Evolutionary conservation across 1,140 invertebrate genomes (phyloP).

Genomic region (Euura lappo): DNA sequence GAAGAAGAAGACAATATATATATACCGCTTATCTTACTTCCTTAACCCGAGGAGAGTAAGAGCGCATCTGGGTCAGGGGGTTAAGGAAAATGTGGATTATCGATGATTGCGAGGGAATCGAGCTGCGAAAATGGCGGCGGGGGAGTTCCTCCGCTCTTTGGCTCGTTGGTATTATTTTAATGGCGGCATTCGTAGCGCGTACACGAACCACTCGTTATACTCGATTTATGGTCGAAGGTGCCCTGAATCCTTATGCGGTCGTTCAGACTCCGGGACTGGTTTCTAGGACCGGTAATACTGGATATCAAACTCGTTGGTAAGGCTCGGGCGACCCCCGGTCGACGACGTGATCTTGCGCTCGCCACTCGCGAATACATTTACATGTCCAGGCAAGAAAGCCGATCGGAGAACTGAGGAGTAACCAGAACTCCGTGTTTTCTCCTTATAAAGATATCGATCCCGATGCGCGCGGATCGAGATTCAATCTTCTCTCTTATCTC

Average conservation of each 20-base stretch:
- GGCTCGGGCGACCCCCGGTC: neutral
- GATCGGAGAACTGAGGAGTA: too few relatives aligned
- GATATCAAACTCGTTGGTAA: neutral
- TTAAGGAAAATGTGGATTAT: slow-evolving; percentile 20
- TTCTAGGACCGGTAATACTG: slow-evolving; percentile 1
- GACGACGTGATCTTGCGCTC: neutral
- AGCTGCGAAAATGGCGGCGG: slow-evolving; percentile 29
- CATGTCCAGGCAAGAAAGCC: neutral
- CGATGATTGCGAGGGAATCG: neutral
- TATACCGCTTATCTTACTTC: neutral
- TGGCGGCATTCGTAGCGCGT: slow-evolving; percentile 39
- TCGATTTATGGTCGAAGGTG: slow-evolving; percentile 43
- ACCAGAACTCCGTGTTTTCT: neutral
- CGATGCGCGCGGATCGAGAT: too few relatives aligned
- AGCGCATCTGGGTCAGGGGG: too few relatives aligned
- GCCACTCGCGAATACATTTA: neutral
- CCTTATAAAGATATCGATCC: neutral
- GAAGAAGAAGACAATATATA: too few relatives aligned
- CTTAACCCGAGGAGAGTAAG: neutral
- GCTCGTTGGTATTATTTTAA: slow-evolving; percentile 31
- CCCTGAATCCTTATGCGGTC: slow-evolving; percentile 44
- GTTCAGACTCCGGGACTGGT: slow-evolving; percentile 17
- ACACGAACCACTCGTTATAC: slow-evolving; percentile 44
- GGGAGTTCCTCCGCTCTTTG: neutral
- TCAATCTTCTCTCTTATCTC: too few relatives aligned